phyloP scores from a whole-genome alignment of 2,888 invertebrate species.

The Eupsilia transversa region DNA sequence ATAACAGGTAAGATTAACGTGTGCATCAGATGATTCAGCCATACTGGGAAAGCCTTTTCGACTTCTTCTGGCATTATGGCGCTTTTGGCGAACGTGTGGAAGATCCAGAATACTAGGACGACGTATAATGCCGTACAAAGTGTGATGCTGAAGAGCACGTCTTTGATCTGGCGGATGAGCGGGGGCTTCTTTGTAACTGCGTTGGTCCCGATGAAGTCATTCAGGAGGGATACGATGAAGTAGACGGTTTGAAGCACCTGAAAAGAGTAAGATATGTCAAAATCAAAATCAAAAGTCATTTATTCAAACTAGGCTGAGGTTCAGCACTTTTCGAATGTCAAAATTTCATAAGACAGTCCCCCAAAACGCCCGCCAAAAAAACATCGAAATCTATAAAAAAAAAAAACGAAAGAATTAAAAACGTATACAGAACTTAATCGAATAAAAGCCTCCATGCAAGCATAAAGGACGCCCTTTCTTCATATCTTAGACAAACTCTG shows the following conservation, averaged over 20 bases:
- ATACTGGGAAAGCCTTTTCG: slow-evolving; percentile 95
- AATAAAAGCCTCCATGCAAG: no score
- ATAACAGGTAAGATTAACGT: slow-evolving; percentile 95
- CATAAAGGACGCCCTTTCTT: no score
- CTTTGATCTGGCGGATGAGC: slow-evolving; percentile 92
- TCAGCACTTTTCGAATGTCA: no score
- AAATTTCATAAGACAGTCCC: no score
- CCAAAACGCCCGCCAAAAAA: no score
- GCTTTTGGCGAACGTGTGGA: slow-evolving; percentile 96
- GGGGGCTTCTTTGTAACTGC: slow-evolving; percentile 91
- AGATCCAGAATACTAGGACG: slow-evolving; percentile 95
- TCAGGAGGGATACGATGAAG: slow-evolving; percentile 93
- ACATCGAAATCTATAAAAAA: no score
- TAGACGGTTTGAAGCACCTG: slow-evolving; percentile 94
- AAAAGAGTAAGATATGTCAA: slow-evolving; percentile 11
- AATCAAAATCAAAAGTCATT: no score
- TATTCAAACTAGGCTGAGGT: no score
- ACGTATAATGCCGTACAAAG: slow-evolving; percentile 95
- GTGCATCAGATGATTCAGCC: slow-evolving; percentile 97
- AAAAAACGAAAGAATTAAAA: no score
- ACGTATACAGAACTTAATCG: no score
- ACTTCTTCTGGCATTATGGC: slow-evolving; percentile 95
- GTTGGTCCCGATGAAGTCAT: slow-evolving; percentile 94
- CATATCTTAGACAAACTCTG: no score
- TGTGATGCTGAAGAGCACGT: slow-evolving; percentile 92